Evolutionary conservation across 1,140 invertebrate genomes (phyloP).

Genomic region (Harpegnathos saltator): DNA sequence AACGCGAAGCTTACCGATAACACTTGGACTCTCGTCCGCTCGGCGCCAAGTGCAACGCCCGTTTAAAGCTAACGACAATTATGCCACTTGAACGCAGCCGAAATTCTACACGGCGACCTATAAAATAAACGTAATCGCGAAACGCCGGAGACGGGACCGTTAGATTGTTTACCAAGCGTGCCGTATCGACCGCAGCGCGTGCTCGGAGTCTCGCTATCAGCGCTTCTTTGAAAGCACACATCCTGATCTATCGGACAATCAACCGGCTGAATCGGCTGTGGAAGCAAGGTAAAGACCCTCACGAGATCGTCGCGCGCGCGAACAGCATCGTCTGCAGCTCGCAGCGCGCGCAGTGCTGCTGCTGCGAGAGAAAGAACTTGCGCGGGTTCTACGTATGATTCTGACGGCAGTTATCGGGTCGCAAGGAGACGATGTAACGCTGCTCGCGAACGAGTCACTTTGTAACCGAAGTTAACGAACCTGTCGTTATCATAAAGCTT

Average conservation of each 20-base stretch:
- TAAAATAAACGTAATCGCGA: constrained; percentile 4
- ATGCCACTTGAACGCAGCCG: constrained; percentile 17
- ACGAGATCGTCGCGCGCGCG: constrained; percentile 34
- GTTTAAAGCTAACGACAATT: constrained; percentile 27
- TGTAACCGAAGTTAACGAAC: constrained; percentile 34
- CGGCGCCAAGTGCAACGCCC: background rate
- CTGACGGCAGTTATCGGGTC: constrained; percentile 59
- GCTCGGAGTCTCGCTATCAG: constrained; percentile 44
- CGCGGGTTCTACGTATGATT: constrained; percentile 53
- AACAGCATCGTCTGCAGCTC: constrained; percentile 56
- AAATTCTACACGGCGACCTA: background rate
- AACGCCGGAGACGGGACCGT: constrained; percentile 41
- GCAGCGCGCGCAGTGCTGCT: no score
- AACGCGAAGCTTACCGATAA: background rate
- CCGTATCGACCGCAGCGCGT: constrained; percentile 39
- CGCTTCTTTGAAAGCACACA: constrained; percentile 37
- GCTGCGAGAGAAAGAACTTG: constrained; percentile 64
- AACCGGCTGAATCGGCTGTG: constrained; percentile 44
- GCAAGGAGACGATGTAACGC: constrained; percentile 65
- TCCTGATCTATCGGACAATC: constrained; percentile 29
- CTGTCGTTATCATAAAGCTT: constrained; percentile 16
- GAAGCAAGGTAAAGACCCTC: constrained; percentile 16
- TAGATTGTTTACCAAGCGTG: background rate
- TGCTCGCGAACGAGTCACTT: constrained; percentile 19
- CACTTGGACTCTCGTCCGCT: background rate